phyloP scores from a whole-genome alignment of 2,113 vertebrate genomes.

The Thermophis baileyi region DNA sequence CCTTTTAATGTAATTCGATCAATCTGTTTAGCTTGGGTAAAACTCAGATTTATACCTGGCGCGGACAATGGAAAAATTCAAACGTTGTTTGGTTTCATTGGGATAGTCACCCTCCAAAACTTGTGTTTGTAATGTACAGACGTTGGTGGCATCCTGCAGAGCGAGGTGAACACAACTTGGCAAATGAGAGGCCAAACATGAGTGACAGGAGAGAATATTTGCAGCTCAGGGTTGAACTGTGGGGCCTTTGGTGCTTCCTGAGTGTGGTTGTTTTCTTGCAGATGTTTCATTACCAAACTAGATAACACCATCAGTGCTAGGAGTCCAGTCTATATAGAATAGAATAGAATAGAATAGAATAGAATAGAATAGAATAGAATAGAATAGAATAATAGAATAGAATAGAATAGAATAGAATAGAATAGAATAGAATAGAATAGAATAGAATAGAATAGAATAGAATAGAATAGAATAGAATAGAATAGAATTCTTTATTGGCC shows the following conservation, averaged over 20 bases:
- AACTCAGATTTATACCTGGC: conserved; percentile 55
- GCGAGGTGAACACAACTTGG: conserved; percentile 45
- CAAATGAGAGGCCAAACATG: conserved; percentile 38
- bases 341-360: too few relatives aligned
- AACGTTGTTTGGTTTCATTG: conserved; percentile 44
- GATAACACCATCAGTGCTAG: too few relatives aligned
- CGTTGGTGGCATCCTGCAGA: conserved; percentile 43
- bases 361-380: too few relatives aligned
- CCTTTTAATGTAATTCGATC: conserved; percentile 59
- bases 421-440: too few relatives aligned
- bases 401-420: too few relatives aligned
- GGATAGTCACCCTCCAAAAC: conserved; percentile 47
- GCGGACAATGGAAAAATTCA: conserved; percentile 53
- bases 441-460: too few relatives aligned
- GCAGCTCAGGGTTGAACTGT: not conserved
- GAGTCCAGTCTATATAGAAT: too few relatives aligned
- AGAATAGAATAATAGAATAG: too few relatives aligned
- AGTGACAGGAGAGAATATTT: not conserved
- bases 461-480: too few relatives aligned
- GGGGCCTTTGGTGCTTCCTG: not conserved
- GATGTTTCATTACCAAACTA: too few relatives aligned
- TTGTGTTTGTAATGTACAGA: conserved; percentile 46
- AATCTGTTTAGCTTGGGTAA: conserved; percentile 65
- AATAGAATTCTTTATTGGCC: too few relatives aligned
- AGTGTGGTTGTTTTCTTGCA: not conserved